A percentile compares a stretch with the other conserved stretches of the same genome.
Evolutionary conservation across 2,113 vertebrate species (phyloP).

Genomic region (Naja naja): DNA sequence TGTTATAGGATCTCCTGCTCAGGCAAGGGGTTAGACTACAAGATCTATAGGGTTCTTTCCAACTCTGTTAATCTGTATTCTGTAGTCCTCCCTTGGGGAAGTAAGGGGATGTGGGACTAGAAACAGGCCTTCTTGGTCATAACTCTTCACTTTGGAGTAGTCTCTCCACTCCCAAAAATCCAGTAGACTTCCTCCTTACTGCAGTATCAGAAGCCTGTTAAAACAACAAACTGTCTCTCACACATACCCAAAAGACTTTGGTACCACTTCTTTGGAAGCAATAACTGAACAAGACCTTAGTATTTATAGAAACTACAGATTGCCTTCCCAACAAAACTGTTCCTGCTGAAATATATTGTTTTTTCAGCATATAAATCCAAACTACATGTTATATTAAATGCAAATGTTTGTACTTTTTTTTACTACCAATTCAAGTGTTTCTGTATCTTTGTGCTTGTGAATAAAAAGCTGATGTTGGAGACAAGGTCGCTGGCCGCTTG

Average conservation of each 20-base stretch:
- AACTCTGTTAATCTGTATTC: background rate
- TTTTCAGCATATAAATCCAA: background rate
- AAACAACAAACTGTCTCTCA: background rate
- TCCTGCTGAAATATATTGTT: background rate
- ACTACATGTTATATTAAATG: background rate
- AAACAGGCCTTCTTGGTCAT: background rate
- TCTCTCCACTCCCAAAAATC: background rate
- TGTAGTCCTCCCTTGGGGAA: background rate
- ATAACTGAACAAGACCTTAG: background rate
- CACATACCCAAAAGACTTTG: background rate
- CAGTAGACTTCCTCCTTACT: background rate
- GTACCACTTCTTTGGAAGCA: background rate
- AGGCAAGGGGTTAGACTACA: background rate
- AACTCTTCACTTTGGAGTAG: background rate
- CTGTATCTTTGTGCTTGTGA: background rate
- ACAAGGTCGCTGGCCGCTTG: background rate
- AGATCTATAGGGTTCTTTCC: background rate
- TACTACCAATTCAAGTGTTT: background rate
- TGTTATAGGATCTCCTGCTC: background rate
- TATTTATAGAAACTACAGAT: too few relatives aligned
- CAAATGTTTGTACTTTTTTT: background rate
- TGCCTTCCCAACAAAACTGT: background rate
- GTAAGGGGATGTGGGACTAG: background rate
- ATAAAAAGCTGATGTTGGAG: background rate
- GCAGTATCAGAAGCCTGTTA: background rate